These are phyloP conservation scores for Hydrocynus forskahlii DNA, from an alignment of 2,797 vertebrate genomes.

Conservation along the genomic window DNA sequence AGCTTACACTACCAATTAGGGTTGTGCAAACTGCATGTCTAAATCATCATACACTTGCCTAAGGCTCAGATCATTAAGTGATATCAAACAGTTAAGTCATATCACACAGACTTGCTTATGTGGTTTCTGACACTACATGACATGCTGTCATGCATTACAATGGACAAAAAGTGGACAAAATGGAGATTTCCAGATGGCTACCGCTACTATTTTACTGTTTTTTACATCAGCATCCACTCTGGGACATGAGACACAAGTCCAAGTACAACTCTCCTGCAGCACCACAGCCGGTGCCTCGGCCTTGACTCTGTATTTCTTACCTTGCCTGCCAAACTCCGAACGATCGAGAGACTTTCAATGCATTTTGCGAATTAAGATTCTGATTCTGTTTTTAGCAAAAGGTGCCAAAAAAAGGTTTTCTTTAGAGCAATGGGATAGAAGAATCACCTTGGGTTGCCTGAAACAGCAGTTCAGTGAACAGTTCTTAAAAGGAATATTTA, in stretches of 20 bases:
- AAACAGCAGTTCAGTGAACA: too few species aligned
- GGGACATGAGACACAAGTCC: too few species aligned
- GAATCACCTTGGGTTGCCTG: too few species aligned
- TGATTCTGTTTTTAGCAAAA: too few species aligned
- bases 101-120: neutral
- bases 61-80: neutral
- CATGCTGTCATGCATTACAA: neutral
- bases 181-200: neutral
- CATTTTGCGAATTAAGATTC: too few species aligned
- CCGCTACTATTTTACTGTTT: too few species aligned
- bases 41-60: neutral
- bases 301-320: slow-evolving; percentile 69
- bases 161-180: neutral
- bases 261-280: neutral
- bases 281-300: neutral
- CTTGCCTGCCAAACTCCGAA: slow-evolving; percentile 87
- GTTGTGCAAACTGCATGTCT: neutral
- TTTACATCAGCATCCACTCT: too few species aligned
- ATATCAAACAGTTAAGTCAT: neutral
- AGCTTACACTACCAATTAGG: neutral
- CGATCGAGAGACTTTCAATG: too few species aligned
- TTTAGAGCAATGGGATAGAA: too few species aligned
- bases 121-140: neutral
- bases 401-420: too few species aligned
- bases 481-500: too few species aligned